Base-by-base conservation (phyloP, 35 echinoderm and acorn worm genomes). In the Amphiura filiformis region DNA sequence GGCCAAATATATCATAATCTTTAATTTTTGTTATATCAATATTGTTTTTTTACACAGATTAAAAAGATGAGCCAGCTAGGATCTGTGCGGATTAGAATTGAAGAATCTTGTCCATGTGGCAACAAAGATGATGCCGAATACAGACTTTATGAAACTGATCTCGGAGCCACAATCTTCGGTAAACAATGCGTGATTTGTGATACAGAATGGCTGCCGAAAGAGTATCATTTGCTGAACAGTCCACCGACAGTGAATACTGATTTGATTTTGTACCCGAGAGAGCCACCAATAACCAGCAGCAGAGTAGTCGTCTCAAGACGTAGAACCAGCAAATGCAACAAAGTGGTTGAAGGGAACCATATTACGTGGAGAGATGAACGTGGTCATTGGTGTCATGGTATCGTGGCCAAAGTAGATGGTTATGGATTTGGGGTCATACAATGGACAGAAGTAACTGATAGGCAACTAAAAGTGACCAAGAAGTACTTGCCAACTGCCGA, bases 301-400 rank as follows among this genome's bases (percentile, higher is more conserved):
- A n/a, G 44, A 52, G 7, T 20, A 52, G 7, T 20, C 44, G 20
- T 11, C 7, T 20, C 7, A 52, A 52, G 44, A 20, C 7, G n/a
- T n/a, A n/a, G n/a, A n/a, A n/a, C n/a, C n/a, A n/a, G n/a, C n/a
- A n/a, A n/a, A n/a, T n/a, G n/a, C n/a, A n/a, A n/a, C n/a, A n/a
- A 13, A 5, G 3, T 90, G 12, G 81, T 75, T 23, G 31, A 17
- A 47, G 90, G 90, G 0, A 78, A 91, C 41, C 90, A 91, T 47
- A 84, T 91, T 36, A 12, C 90, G 15, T 91, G 90, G 90, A 23
- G 32, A 26, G 26, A 84, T 39, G 39, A 47, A 30, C 37, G 32
- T 17, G 47, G 56, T 39, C 80, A 80, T 36, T 70, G 28, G 15
- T 84, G 86, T 32, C 90, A 91, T 32, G 90, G 76, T 13, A 86